Conservation (phyloP, 2,888 invertebrate genomes). For the Cynaeus angustus region DNA sequence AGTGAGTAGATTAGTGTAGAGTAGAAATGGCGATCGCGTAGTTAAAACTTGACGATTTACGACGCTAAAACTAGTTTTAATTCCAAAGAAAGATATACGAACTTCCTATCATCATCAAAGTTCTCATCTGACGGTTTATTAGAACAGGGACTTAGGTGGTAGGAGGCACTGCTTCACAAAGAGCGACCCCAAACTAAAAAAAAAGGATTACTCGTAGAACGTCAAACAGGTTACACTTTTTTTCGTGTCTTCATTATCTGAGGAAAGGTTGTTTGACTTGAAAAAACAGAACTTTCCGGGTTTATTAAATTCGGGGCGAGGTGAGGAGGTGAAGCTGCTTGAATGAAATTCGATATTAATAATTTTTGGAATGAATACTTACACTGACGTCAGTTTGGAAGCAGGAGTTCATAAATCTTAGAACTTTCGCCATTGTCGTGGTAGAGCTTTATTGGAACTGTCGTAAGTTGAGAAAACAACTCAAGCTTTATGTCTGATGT, state of each 20-base stretch:
- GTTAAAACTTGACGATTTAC: slow-evolving; percentile 22
- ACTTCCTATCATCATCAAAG: slow-evolving; percentile 21
- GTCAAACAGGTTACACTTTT: slow-evolving; percentile 30
- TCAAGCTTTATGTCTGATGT: no score
- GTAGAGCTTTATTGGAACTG: no score
- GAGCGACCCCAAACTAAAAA: slow-evolving; percentile 5
- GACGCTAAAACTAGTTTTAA: slow-evolving; percentile 17
- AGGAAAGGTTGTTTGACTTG: slow-evolving; percentile 13
- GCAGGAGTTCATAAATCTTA: slow-evolving; percentile 2
- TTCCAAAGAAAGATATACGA: background rate
- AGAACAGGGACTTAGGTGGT: background rate
- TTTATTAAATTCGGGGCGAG: slow-evolving; percentile 30
- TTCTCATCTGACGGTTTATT: slow-evolving; percentile 21
- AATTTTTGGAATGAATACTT: slow-evolving; percentile 1
- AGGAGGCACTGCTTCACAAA: slow-evolving; percentile 5
- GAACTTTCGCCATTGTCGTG: no score
- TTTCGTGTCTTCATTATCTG: slow-evolving; percentile 37
- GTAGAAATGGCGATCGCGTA: slow-evolving; percentile 19
- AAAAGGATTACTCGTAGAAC: slow-evolving; percentile 23
- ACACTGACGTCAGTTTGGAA: slow-evolving; percentile 3
- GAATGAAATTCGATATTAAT: slow-evolving; percentile 13
- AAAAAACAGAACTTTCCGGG: slow-evolving; percentile 15
- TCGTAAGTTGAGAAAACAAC: no score
- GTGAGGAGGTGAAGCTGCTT: no score
- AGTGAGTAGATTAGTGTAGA: slow-evolving; percentile 77